phyloP scores from a whole-genome alignment of 2,113 vertebrate genomes.

The Athene noctua region DNA sequence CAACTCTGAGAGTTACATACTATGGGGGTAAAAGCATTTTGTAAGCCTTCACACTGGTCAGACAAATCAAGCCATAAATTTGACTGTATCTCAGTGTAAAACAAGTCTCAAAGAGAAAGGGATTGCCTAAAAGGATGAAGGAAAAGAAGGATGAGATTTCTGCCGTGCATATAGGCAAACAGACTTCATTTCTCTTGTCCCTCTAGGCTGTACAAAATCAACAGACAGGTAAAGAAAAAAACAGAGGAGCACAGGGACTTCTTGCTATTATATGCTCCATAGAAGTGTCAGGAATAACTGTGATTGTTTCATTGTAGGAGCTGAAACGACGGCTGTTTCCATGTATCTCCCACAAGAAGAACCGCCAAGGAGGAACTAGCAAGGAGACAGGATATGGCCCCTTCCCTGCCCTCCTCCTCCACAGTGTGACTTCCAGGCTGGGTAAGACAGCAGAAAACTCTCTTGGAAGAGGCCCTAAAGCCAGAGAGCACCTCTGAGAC shows the following conservation, averaged over 20 bases:
- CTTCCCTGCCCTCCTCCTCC: slow-evolving; percentile 41
- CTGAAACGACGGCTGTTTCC: background rate
- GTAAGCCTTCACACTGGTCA: background rate
- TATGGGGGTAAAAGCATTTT: background rate
- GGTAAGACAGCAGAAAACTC: background rate
- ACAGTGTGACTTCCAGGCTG: background rate
- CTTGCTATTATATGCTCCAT: background rate
- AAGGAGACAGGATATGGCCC: background rate
- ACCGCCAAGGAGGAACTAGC: background rate
- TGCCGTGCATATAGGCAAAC: background rate
- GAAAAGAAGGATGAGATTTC: background rate
- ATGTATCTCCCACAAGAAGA: background rate
- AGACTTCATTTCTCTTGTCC: background rate
- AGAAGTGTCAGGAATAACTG: background rate
- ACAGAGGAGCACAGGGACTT: background rate
- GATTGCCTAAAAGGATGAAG: background rate
- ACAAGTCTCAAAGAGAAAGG: background rate
- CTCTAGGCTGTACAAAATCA: background rate
- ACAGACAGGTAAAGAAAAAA: slow-evolving; percentile 3
- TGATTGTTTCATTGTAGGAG: background rate
- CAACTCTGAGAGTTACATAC: background rate
- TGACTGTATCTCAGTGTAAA: background rate
- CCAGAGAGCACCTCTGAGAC: background rate
- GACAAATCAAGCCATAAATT: background rate
- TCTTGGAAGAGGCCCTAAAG: background rate